These are phyloP conservation scores for Trisateles emortualis DNA, from an alignment of 2,888 invertebrate species.

Conservation along the genomic window DNA sequence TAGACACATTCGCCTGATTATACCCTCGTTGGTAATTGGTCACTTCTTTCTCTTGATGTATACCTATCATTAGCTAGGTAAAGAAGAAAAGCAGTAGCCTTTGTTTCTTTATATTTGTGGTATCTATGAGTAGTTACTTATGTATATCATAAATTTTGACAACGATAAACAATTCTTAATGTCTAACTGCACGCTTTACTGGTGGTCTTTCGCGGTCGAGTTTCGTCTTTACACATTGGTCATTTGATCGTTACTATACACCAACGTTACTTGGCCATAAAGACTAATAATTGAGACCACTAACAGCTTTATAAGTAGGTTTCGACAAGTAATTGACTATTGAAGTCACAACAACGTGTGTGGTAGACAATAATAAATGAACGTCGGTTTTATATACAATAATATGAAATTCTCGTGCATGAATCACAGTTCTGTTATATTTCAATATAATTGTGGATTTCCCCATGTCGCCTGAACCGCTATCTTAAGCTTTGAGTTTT, in stretches of 20 bases:
- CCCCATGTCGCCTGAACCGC: constrained; percentile 4
- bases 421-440: not conserved
- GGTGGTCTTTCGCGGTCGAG: not conserved
- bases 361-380: not conserved
- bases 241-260: not conserved
- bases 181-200: not conserved
- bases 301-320: not conserved
- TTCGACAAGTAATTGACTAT: not conserved
- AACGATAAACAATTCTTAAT: too few species aligned
- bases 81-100: too few species aligned
- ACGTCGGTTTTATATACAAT: not conserved
- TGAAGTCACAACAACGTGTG: not conserved
- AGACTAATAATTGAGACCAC: not conserved
- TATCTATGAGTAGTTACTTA: too few species aligned
- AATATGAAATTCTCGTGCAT: not conserved
- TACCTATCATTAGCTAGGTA: too few species aligned
- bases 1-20: too few species aligned
- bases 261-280: not conserved
- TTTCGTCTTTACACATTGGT: not conserved
- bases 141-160: too few species aligned
- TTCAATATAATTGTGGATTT: constrained; percentile 7
- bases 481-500: not conserved
- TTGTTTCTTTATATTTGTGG: too few species aligned
- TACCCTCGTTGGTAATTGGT: too few species aligned
- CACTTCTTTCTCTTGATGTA: too few species aligned